phyloP scores from a whole-genome alignment of 2,113 vertebrate genomes.

The Myotis davidii region DNA sequence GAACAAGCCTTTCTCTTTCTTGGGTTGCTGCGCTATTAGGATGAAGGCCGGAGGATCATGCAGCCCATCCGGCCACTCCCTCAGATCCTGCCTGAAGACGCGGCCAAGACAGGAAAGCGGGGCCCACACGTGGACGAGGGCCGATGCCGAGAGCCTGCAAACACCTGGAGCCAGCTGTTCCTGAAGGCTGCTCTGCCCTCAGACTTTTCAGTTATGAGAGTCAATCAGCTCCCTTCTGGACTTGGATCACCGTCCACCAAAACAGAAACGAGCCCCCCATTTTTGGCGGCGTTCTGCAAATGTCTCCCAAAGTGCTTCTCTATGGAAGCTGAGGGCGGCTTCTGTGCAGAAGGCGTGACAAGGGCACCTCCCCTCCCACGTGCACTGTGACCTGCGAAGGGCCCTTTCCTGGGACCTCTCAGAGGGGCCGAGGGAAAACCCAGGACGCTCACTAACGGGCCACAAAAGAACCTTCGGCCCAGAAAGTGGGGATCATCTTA shows the following conservation, averaged over 20 bases:
- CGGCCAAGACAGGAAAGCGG: background rate
- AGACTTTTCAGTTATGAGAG: background rate
- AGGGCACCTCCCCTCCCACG: background rate
- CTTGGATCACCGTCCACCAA: background rate
- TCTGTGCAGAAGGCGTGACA: too few species aligned
- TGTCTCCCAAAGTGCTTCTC: background rate
- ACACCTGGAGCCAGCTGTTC: background rate
- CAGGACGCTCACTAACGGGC: background rate
- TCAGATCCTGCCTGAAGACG: background rate
- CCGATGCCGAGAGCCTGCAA: background rate
- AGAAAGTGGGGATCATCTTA: background rate
- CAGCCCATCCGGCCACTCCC: background rate
- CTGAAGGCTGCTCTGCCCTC: background rate
- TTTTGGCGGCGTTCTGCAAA: background rate
- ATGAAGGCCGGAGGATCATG: background rate
- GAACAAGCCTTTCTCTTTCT: background rate
- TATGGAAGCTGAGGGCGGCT: accelerated
- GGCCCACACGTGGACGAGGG: background rate
- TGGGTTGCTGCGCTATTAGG: background rate
- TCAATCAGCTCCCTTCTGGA: background rate
- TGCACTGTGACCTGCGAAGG: background rate
- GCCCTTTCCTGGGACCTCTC: background rate
- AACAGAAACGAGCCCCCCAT: background rate
- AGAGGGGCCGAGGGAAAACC: background rate
- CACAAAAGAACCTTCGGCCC: background rate